Percentiles rank a stretch among this genome's conserved stretches.
These are phyloP conservation scores for Crenichthys baileyi DNA, from an alignment of 2,797 vertebrate species.

Conservation along the genomic window DNA sequence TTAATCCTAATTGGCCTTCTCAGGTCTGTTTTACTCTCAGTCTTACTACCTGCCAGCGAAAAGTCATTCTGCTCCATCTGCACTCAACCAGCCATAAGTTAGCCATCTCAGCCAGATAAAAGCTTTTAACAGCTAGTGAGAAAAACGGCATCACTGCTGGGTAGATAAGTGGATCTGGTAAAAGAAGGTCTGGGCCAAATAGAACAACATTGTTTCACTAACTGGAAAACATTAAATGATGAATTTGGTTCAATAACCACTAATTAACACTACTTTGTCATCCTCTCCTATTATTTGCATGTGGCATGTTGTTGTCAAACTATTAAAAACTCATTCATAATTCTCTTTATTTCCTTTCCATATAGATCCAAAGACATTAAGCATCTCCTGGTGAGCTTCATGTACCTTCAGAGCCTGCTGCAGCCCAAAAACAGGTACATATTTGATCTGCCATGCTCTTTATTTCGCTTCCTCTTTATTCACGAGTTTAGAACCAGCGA, in stretches of 20 bases:
- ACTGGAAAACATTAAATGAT: neutral
- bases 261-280: neutral
- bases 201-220: neutral
- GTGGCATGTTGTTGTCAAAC: neutral
- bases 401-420: conserved; percentile 96
- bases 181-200: neutral
- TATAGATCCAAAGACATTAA: conserved; percentile 95
- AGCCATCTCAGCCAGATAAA: too few species aligned
- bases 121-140: too few species aligned
- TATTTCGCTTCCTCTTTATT: neutral
- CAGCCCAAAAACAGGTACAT: conserved; percentile 95
- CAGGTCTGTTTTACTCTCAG: neutral
- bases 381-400: conserved; percentile 94
- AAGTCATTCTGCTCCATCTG: neutral
- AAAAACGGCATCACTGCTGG: too few species aligned
- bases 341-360: neutral
- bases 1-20: neutral
- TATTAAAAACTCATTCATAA: neutral
- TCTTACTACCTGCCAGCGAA: neutral
- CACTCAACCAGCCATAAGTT: neutral
- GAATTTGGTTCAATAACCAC: neutral
- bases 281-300: too few species aligned
- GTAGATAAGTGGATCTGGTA: too few species aligned
- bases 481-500: neutral
- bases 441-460: neutral